Evolutionary conservation across 2,797 vertebrate genomes (phyloP).

Genomic region (Odontamblyopus rebecca): DNA sequence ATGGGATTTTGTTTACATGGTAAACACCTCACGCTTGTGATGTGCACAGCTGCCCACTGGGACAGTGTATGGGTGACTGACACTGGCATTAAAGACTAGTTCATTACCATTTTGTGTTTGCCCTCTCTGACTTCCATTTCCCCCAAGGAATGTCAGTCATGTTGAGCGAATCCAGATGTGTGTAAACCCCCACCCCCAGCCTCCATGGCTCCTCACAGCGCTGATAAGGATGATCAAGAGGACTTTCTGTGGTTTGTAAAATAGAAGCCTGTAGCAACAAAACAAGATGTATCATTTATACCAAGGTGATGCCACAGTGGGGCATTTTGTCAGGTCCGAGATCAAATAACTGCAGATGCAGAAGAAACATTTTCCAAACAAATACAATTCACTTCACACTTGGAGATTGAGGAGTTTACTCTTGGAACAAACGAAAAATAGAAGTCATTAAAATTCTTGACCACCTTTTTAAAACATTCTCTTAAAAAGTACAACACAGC

Average conservation of each 20-base stretch:
- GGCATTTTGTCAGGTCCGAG: not conserved
- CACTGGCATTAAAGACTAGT: slow-evolving; percentile 6
- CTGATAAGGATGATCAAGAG: not conserved
- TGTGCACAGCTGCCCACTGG: slow-evolving; percentile 5
- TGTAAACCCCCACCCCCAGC: slow-evolving; percentile 10
- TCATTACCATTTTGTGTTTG: slow-evolving; percentile 16
- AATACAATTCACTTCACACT: not conserved
- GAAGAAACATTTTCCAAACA: not conserved
- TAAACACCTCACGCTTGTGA: slow-evolving; percentile 24
- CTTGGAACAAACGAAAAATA: not conserved
- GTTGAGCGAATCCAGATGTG: slow-evolving; percentile 56
- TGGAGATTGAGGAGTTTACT: not conserved
- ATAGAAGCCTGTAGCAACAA: not conserved
- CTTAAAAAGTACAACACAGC: not conserved
- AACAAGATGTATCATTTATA: not conserved
- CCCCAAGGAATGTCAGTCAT: slow-evolving; percentile 44
- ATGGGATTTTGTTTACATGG: slow-evolving; percentile 29
- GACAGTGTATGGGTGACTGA: slow-evolving; percentile 6
- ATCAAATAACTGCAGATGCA: not conserved
- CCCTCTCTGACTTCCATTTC: slow-evolving; percentile 18
- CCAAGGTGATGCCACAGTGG: not conserved
- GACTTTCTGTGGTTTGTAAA: slow-evolving; percentile 2
- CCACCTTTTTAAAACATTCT: not conserved
- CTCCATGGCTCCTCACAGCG: slow-evolving; percentile 3
- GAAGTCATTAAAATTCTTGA: not conserved